A percentile compares a stretch with the other conserved stretches of the same genome.
Evolutionary conservation across 2,888 invertebrate species (phyloP).

Genomic region (Meta bourneti): DNA sequence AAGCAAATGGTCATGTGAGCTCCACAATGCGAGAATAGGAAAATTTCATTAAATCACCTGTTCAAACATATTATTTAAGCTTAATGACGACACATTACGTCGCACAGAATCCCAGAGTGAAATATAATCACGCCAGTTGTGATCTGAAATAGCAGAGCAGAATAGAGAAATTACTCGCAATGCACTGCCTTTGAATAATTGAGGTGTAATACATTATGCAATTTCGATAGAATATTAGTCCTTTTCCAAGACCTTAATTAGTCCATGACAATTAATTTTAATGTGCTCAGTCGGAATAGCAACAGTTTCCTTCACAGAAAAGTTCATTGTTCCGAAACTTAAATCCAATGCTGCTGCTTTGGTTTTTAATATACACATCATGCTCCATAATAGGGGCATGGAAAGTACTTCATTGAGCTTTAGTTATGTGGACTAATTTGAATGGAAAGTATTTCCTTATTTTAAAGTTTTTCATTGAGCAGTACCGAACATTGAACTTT

Average conservation of each 20-base stretch:
- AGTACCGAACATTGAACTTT: too few species aligned
- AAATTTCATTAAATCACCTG: background rate
- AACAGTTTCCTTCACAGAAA: background rate
- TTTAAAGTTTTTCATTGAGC: too few species aligned
- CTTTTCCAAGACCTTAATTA: background rate
- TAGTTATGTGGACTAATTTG: background rate
- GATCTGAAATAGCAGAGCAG: background rate
- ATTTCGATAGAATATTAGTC: background rate
- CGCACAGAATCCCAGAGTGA: background rate
- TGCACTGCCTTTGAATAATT: background rate
- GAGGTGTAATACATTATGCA: background rate
- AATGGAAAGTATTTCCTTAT: background rate
- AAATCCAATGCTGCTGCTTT: background rate
- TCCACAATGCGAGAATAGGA: background rate
- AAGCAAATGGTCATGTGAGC: background rate
- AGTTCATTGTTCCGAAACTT: background rate
- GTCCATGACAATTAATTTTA: background rate
- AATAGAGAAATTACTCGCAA: too few species aligned
- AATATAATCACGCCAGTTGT: background rate
- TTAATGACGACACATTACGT: background rate
- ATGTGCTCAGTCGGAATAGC: background rate
- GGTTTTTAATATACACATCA: background rate
- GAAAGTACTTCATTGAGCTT: too few species aligned
- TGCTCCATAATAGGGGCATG: background rate
- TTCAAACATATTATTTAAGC: background rate